Evolutionary conservation across 2,797 vertebrate genomes (phyloP).

Genomic region (Hydrolagus colliei): DNA sequence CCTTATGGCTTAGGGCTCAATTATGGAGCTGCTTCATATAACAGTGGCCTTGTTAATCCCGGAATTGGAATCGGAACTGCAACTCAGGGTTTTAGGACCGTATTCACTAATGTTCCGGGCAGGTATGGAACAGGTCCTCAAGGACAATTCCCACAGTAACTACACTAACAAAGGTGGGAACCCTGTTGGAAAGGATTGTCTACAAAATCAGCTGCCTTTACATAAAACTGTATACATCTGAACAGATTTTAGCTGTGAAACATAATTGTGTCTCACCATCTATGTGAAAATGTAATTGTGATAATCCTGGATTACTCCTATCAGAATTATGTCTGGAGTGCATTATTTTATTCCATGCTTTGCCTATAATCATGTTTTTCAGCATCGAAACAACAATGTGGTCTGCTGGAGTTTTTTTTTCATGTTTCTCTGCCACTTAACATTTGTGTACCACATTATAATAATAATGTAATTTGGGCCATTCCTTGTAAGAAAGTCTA

Average conservation of each 20-base stretch:
- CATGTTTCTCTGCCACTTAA: neutral
- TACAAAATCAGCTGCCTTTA: neutral
- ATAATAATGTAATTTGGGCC: neutral
- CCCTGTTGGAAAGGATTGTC: neutral
- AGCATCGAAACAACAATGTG: neutral
- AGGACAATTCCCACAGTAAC: slow-evolving; percentile 62
- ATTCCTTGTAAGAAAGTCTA: too few species aligned
- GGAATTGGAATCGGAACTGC: slow-evolving; percentile 57
- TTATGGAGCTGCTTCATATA: slow-evolving; percentile 63
- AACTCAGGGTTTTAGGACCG: slow-evolving; percentile 75
- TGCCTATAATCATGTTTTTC: neutral
- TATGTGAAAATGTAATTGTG: neutral
- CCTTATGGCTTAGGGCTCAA: slow-evolving; percentile 69
- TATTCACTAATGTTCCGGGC: slow-evolving; percentile 58
- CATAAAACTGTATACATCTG: neutral
- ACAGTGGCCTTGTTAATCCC: slow-evolving; percentile 54
- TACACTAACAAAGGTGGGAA: neutral
- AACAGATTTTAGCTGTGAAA: neutral
- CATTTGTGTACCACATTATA: neutral
- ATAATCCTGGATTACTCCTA: neutral
- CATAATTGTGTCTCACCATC: neutral
- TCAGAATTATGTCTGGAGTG: neutral
- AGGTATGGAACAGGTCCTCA: slow-evolving; percentile 61
- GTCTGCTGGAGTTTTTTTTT: neutral
- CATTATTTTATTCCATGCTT: neutral